Base-by-base conservation (phyloP, 2,888 invertebrate genomes). In the Standfussiana lucernea region DNA sequence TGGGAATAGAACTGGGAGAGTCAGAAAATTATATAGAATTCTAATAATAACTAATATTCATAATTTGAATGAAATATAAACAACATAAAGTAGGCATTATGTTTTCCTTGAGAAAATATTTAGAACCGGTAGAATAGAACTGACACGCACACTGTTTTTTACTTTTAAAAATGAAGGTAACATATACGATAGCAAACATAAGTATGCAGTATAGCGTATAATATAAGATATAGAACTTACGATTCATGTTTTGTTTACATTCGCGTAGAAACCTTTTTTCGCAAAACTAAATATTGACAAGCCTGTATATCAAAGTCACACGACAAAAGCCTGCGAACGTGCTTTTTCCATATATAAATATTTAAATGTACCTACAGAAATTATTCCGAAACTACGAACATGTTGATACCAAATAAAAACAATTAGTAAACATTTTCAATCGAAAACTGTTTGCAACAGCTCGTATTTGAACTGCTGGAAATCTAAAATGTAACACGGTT, bases 401-500 rank as follows among this genome's bases (percentile, higher is more conserved):
- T 32, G 37, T 67, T 45, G 40, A 62, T 37, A 15, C 11, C n/a
- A 42, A 79, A 79, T 53, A 66, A 59, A 53, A 45, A 40, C 32
- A n/a, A 81, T 59, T 21, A 66, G 35, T 69, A 35, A 53, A 70
- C 8, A 67, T 75, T 70, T 82, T 15, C 47, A 70, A 70, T 80
- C 40, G 45, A 77, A 47, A 67, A 69, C 35, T 47, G 53, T 77
- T 67, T 32, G 40, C 32, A 77, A 42, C 53, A n/a, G 45, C 37
- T 77, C 40, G 45, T 66, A 72, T 83, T 83, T 70, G 50, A 79
- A 56, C 24, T 65, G 65, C 65, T 40, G 70, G 28, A 75, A 83
- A 83, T 72, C 10, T 79, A 75, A 83, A 85, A 77, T 66, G 56
- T 77, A 66, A 78, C 65, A 74, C 76, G 75, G 76, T 80, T 81